A percentile compares a stretch with the other conserved stretches of the same genome.
These are phyloP conservation scores for Etheostoma nigrum DNA, from an alignment of 2,797 vertebrate genomes.

Conservation along the genomic window DNA sequence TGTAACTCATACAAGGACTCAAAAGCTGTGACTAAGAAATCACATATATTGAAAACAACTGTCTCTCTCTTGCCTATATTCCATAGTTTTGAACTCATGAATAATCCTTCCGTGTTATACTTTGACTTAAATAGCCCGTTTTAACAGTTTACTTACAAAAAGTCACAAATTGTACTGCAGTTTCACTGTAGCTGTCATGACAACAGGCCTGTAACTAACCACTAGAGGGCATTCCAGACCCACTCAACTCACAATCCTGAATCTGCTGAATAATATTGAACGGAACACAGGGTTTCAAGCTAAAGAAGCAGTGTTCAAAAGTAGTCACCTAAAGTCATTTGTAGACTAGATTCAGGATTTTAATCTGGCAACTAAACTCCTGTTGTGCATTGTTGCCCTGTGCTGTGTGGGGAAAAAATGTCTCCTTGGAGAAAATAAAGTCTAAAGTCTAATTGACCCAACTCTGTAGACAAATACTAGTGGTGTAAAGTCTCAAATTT, in stretches of 20 bases:
- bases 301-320: not conserved
- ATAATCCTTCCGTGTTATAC: not conserved
- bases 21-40: not conserved
- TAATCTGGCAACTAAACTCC: not conserved
- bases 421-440: too few relatives aligned
- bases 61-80: not conserved
- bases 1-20: constrained; percentile 67
- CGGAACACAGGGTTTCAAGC: constrained; percentile 11
- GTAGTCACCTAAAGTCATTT: not conserved
- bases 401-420: too few relatives aligned
- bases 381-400: not conserved
- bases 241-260: constrained; percentile 10
- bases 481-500: not conserved
- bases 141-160: not conserved
- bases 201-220: not conserved
- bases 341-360: not conserved
- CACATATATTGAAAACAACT: not conserved
- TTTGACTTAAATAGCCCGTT: not conserved
- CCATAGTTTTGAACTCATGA: not conserved
- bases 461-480: not conserved
- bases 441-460: not conserved
- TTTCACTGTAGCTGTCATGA: not conserved
- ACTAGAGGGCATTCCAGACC: constrained; percentile 60
- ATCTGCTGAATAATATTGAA: constrained; percentile 18
- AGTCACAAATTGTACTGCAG: not conserved